Conservation (phyloP, 2,888 invertebrate genomes). For the Acronicta psi region DNA sequence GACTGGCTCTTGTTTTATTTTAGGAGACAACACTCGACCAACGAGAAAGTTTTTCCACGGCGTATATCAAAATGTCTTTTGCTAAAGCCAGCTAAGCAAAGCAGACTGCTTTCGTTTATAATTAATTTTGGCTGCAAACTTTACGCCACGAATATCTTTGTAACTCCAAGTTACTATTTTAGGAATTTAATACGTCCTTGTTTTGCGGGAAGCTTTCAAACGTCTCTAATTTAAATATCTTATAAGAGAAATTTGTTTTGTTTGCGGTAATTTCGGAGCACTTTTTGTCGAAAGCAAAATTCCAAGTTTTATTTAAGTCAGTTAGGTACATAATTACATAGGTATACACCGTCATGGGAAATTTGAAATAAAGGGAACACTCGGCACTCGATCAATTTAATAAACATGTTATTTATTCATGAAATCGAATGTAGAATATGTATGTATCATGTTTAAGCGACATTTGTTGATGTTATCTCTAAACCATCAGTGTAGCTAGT, state of each 20-base stretch:
- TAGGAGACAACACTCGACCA: conserved; percentile 49
- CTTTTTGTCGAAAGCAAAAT: conserved; percentile 3
- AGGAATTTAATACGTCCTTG: conserved; percentile 61
- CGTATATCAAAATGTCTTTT: conserved; percentile 69
- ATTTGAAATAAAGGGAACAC: conserved; percentile 7
- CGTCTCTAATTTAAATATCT: conserved; percentile 44
- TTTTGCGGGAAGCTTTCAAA: conserved; percentile 47
- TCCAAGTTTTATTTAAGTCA: conserved; percentile 8
- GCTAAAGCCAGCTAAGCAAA: conserved; percentile 62
- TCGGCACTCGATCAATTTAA: conserved; percentile 24
- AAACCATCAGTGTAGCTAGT: conserved; percentile 69
- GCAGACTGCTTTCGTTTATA: conserved; percentile 62
- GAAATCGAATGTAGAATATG: conserved; percentile 55
- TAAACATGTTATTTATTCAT: conserved; percentile 55
- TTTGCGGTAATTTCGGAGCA: conserved; percentile 18
- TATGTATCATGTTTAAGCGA: conserved; percentile 55
- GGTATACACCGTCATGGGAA: too few relatives aligned
- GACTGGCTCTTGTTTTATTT: conserved; percentile 56
- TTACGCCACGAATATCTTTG: conserved; percentile 61
- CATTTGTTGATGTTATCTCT: conserved; percentile 69
- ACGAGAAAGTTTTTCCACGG: conserved; percentile 61
- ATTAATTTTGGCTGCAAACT: conserved; percentile 65
- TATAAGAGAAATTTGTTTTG: conserved; percentile 33
- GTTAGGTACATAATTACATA: too few relatives aligned
- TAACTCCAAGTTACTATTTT: conserved; percentile 60